phyloP scores from a whole-genome alignment of 2,113 vertebrate genomes.

The Cebus imitator region DNA sequence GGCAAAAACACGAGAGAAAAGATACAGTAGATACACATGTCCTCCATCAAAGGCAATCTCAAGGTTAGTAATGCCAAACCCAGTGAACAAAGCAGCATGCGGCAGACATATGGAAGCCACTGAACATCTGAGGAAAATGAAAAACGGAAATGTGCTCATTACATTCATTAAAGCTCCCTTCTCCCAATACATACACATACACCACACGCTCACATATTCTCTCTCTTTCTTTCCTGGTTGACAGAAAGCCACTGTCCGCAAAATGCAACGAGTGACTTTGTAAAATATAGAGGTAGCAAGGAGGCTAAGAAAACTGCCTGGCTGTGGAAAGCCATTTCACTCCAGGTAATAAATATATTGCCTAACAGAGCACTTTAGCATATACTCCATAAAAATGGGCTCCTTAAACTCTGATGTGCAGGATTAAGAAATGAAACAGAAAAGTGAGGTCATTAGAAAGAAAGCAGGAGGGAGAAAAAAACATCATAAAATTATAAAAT shows the following conservation, averaged over 20 bases:
- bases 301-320: not conserved
- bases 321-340: conserved; percentile 57
- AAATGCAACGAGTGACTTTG: conserved; percentile 1
- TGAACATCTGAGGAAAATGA: conserved; percentile 64
- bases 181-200: not conserved
- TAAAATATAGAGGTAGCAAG: not conserved
- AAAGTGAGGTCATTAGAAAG: conserved; percentile 7
- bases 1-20: conserved; percentile 47
- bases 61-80: conserved; percentile 44
- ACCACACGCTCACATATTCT: not conserved
- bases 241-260: not conserved
- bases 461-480: conserved; percentile 22
- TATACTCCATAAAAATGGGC: conserved; percentile 36
- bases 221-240: not conserved
- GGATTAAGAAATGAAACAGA: conserved; percentile 56
- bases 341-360: conserved; percentile 61
- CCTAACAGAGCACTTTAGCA: conserved; percentile 53
- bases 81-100: not conserved
- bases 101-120: conserved; percentile 65
- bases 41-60: conserved; percentile 64
- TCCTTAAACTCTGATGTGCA: conserved; percentile 9
- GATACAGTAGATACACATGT: conserved; percentile 44
- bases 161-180: not conserved
- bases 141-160: conserved; percentile 64
- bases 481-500: conserved; percentile 59